A percentile compares a stretch with the other conserved stretches of the same genome.
Evolutionary conservation across 2,113 vertebrate genomes (phyloP).

Genomic region (Oreochromis aureus): DNA sequence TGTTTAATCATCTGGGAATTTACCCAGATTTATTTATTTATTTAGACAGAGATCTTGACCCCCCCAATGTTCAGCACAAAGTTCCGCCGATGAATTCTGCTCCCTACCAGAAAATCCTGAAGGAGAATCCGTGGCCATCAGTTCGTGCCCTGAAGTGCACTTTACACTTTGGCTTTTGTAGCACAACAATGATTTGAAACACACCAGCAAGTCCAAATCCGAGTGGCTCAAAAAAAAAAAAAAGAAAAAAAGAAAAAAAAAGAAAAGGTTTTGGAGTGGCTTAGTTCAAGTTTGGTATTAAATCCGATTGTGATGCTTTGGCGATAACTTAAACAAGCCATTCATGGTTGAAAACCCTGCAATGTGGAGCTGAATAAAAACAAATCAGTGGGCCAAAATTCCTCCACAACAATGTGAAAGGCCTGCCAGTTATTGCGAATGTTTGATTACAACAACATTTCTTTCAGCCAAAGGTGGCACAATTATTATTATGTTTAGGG

Average conservation of each 20-base stretch:
- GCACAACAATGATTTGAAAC: background rate
- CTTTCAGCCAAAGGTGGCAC: background rate
- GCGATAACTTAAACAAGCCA: background rate
- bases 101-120: background rate
- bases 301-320: background rate
- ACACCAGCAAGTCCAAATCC: background rate
- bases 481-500: background rate
- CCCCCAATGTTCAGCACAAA: background rate
- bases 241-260: background rate
- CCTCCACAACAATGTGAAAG: background rate
- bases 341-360: background rate
- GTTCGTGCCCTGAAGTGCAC: background rate
- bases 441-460: background rate
- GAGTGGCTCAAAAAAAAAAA: background rate
- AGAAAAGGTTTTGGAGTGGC: background rate
- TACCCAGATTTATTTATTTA: background rate
- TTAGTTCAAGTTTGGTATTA: background rate
- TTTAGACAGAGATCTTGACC: no score
- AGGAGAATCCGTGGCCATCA: background rate
- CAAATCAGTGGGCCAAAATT: background rate
- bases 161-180: background rate
- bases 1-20: no score
- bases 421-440: background rate
- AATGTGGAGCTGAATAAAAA: background rate
- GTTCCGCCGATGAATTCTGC: background rate